A percentile compares a stretch with the other conserved stretches of the same genome.
phyloP scores from a whole-genome alignment of 2,888 invertebrate genomes.

The Polia nebulosa region DNA sequence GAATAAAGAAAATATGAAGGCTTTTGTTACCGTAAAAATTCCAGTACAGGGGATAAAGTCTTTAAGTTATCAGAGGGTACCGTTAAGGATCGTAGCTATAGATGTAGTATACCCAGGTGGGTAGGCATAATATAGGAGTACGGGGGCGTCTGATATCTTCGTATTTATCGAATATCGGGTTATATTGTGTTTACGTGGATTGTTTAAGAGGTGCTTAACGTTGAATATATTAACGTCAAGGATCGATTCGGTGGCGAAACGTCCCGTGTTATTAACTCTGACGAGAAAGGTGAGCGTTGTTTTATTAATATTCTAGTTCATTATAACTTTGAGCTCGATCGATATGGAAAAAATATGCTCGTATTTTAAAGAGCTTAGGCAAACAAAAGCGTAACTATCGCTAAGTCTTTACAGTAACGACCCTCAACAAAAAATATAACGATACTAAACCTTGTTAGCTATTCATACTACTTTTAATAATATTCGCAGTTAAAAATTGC shows the following conservation, averaged over 20 bases:
- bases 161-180: slow-evolving; percentile 80
- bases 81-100: slow-evolving; percentile 73
- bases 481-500: slow-evolving; percentile 66
- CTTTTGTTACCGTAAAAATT: slow-evolving; percentile 91
- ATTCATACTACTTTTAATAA: slow-evolving; percentile 74
- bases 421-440: slow-evolving; percentile 82
- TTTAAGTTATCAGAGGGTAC: slow-evolving; percentile 89
- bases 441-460: slow-evolving; percentile 78
- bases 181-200: slow-evolving; percentile 79
- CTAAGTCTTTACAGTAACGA: slow-evolving; percentile 80
- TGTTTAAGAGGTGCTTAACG: slow-evolving; percentile 83
- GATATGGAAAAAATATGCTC: slow-evolving; percentile 57
- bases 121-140: slow-evolving; percentile 52
- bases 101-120: slow-evolving; percentile 62
- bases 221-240: slow-evolving; percentile 86
- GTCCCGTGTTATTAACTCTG: slow-evolving; percentile 75
- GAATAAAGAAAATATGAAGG: slow-evolving; percentile 91
- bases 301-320: slow-evolving; percentile 53
- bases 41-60: slow-evolving; percentile 90
- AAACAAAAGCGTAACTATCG: slow-evolving; percentile 68
- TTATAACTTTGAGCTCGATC: slow-evolving; percentile 44
- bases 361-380: slow-evolving; percentile 58
- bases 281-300: slow-evolving; percentile 60
- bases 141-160: slow-evolving; percentile 72
- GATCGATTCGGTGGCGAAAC: slow-evolving; percentile 69